Base-by-base conservation (phyloP, 2,888 invertebrate genomes). In the Cordylochernes scorpioides region DNA sequence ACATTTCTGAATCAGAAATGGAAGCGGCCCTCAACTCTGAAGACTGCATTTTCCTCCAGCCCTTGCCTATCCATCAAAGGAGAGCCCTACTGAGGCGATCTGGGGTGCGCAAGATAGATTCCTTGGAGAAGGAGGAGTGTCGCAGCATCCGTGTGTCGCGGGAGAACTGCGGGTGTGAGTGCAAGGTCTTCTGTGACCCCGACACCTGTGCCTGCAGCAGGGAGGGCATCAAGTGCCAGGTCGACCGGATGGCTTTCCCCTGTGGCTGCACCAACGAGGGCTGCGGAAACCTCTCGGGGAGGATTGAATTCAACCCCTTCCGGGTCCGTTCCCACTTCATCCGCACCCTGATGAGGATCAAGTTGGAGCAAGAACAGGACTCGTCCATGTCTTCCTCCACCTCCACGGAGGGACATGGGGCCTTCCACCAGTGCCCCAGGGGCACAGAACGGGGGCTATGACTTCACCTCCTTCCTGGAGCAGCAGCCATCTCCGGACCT, bases 291-390 rank as follows among this genome's bases (percentile, higher is more conserved):
- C 68, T 71, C 1, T 66, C 71, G 25, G 94, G 94, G 4, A 65
- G 94, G 38, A 77, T 91, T 39, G 91, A 91, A 54, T 94, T 94
- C 51, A 88, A 88, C 53, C 86, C 88, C 1, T 68, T 80, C 21
- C 65, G 91, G 39, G 91, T 94, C 5, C 66, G 86, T 39, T 86
- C 86, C 10, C 94, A 94, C 56, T 91, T 86, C 49, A 82, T 91
- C 45, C 86, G 88, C 49, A 94, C 91, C 9, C 25, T 91, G 29
- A 86, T 88, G 86, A 65, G 86, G 37, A 53, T 86, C 40, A 75
- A 80, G 40, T 56, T 82, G 45, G 82, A 82, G 53, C 77, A 73
- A 57, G 74, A n/a, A n/a, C n/a, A n/a, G n/a, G n/a, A n/a, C n/a
- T n/a, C n/a, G n/a, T n/a, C n/a, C n/a, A n/a, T n/a, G n/a, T n/a